Evolutionary conservation across 2,113 vertebrate species (phyloP).

Genomic region (Empidonax traillii): DNA sequence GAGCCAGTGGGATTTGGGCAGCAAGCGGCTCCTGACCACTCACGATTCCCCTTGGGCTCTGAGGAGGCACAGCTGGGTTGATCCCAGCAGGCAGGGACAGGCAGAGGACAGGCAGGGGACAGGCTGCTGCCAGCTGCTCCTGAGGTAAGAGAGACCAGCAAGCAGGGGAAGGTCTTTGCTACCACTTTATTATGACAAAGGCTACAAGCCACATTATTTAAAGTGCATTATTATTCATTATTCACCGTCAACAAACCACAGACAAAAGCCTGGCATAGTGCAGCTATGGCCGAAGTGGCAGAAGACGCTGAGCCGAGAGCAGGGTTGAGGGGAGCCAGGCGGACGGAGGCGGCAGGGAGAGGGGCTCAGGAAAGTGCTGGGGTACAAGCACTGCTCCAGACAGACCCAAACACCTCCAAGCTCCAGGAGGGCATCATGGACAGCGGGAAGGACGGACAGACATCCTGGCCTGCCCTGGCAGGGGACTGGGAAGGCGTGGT

Average conservation of each 20-base stretch:
- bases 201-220: constrained; percentile 74
- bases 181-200: constrained; percentile 78
- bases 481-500: background rate
- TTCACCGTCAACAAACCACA: constrained; percentile 65
- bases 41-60: rapidly evolving
- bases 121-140: background rate
- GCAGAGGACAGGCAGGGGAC: rapidly evolving
- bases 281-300: background rate
- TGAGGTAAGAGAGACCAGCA: background rate
- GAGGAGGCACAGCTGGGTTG: rapidly evolving
- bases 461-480: background rate
- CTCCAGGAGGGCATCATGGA: rapidly evolving
- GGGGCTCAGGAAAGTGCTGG: background rate
- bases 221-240: constrained; percentile 74
- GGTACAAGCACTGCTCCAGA: constrained; percentile 29
- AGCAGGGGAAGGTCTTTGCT: background rate
- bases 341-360: background rate
- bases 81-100: background rate
- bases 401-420: background rate
- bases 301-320: background rate
- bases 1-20: background rate
- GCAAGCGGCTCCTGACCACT: background rate
- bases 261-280: constrained; percentile 53
- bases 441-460: background rate
- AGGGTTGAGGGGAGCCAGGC: background rate